Conservation (phyloP, 2,113 vertebrate genomes). For the Rhizomys pruinosus region DNA sequence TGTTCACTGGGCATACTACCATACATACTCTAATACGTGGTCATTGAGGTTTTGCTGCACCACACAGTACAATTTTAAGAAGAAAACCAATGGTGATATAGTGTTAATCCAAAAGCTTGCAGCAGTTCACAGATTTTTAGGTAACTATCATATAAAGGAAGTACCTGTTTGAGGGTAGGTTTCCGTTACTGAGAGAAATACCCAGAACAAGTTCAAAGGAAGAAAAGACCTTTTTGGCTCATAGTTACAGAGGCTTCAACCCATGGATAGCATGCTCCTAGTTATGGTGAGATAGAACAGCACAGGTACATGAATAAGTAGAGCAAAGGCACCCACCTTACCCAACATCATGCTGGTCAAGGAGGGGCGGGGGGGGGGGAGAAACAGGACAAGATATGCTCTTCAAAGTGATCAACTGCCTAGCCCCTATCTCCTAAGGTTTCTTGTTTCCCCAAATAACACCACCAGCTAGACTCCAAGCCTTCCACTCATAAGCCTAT, state of each 20-base stretch:
- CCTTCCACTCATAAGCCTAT: neutral
- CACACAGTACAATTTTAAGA: neutral
- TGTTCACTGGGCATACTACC: neutral
- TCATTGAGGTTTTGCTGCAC: neutral
- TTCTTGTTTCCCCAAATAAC: neutral
- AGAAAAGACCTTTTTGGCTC: neutral
- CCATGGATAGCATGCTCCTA: neutral
- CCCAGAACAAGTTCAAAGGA: neutral
- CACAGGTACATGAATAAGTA: neutral
- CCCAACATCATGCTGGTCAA: too few relatives aligned
- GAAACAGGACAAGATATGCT: too few relatives aligned
- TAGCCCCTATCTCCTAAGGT: too few relatives aligned
- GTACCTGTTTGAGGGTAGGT: neutral
- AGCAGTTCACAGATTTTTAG: neutral
- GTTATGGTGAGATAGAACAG: neutral
- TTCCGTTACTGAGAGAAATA: neutral
- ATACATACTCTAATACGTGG: neutral
- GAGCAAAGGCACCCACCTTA: neutral
- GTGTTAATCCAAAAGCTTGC: neutral
- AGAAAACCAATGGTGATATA: neutral
- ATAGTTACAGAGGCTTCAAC: neutral
- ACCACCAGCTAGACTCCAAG: neutral
- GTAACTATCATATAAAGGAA: neutral
- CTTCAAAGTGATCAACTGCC: too few relatives aligned
- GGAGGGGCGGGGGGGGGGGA: too few relatives aligned